phyloP scores from a whole-genome alignment of 2,888 invertebrate genomes.

The Meteorus colon region DNA sequence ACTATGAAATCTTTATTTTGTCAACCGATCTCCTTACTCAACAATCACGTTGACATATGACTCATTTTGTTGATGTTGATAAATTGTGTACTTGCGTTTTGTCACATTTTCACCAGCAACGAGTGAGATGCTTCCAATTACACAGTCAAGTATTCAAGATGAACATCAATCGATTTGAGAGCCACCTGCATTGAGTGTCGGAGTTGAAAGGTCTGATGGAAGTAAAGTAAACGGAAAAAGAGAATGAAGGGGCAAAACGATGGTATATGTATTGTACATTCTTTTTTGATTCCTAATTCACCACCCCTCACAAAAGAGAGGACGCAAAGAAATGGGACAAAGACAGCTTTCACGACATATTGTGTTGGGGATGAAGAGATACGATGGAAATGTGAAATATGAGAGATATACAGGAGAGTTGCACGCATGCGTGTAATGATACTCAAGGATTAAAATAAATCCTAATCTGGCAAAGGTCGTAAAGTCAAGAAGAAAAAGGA shows the following conservation, averaged over 20 bases:
- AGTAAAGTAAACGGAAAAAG: slow-evolving; percentile 2
- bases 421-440: slow-evolving; percentile 41
- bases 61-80: slow-evolving; percentile 27
- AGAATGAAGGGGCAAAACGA: slow-evolving; percentile 29
- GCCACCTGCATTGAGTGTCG: slow-evolving; percentile 48
- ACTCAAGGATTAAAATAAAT: slow-evolving; percentile 67
- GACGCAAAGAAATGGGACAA: slow-evolving; percentile 20
- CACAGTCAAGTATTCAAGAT: slow-evolving; percentile 46
- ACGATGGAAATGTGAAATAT: slow-evolving; percentile 17
- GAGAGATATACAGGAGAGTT: slow-evolving; percentile 20
- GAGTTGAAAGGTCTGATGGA: slow-evolving; percentile 39
- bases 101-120: slow-evolving; percentile 34
- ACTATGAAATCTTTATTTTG: not conserved
- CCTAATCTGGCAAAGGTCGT: slow-evolving; percentile 64
- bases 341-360: slow-evolving; percentile 15
- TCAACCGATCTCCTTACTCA: not conserved
- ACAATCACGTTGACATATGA: too few species aligned
- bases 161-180: slow-evolving; percentile 61
- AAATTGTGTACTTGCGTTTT: slow-evolving; percentile 18
- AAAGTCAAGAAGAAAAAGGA: slow-evolving; percentile 57
- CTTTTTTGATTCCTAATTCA: not conserved
- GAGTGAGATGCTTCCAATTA: slow-evolving; percentile 54
- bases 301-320: slow-evolving; percentile 4
- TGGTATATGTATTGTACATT: not conserved
- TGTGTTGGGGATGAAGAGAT: slow-evolving; percentile 24